Base-by-base conservation (phyloP, 2,888 invertebrate genomes). In the Cephus rjabovi region DNA sequence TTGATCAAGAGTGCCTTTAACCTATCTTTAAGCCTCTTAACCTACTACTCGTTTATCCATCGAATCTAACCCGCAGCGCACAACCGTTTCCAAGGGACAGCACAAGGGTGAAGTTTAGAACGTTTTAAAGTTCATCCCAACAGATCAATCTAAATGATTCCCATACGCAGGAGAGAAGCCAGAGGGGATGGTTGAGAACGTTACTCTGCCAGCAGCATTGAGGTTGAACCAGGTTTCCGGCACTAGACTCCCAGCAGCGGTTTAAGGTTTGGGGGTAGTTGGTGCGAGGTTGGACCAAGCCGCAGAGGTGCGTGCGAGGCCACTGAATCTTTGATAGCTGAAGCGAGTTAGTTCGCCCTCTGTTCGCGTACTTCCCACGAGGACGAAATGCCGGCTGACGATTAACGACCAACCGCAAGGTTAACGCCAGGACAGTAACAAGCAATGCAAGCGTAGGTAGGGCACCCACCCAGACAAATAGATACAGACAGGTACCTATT, bases 281-380 rank as follows among this genome's bases (percentile, higher is more conserved):
- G 86, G 85, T 82, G 85, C 82, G 86, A 85, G 87, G 82, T 86
- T 83, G 82, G 81, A 31, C 83, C 79, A 81, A 84, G 85, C 86
- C 86, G 83, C 86, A 87, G 85, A 84, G 86, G 80, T 86, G 87
- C 89, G 90, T 88, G 90, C 83, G 86, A 88, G 86, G 80, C 81
- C 84, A 81, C 83, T 90, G 90, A 90, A 90, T 90, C 89, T 90
- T 90, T 90, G 88, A 90, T 90, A 87, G 83, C 80, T 79, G 82
- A 86, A 86, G 83, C 83, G 86, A 84, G 81, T 82, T 83, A 83
- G 78, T 80, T 84, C 80, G 81, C 83, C 86, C 86, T 85, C 80
- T 35, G 35, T 76, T 77, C 75, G 34, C 79, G 80, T 77, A 77
- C 83, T 84, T 79, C 84, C 85, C 83, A 77, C 75, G 85, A 84